A percentile compares a stretch with the other conserved stretches of the same genome.
These are phyloP conservation scores for Microtus pennsylvanicus DNA, from an alignment of 2,113 vertebrate genomes.

Conservation along the genomic window DNA sequence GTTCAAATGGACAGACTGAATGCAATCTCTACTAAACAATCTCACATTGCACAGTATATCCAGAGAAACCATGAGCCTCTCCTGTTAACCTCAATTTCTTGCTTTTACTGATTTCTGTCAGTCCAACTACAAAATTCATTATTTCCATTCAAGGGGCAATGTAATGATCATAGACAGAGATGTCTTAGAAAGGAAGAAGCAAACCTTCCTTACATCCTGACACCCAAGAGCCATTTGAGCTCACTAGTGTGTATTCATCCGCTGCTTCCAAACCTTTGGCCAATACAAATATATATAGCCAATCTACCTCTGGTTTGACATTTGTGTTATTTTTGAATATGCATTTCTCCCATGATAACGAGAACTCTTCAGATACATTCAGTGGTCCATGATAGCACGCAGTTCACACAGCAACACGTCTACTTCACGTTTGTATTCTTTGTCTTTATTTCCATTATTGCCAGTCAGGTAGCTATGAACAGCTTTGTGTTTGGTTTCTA, in stretches of 20 bases:
- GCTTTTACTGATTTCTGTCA: not conserved
- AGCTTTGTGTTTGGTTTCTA: not conserved
- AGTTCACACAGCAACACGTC: not conserved
- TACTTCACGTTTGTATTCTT: not conserved
- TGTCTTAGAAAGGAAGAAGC: not conserved
- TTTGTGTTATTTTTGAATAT: not conserved
- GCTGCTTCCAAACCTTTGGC: not conserved
- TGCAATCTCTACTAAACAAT: not conserved
- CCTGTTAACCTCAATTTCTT: not conserved
- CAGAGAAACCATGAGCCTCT: not conserved
- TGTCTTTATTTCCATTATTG: not conserved
- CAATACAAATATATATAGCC: not conserved
- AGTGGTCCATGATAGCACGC: not conserved
- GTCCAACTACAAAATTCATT: not conserved
- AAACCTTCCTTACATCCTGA: not conserved
- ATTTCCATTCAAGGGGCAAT: not conserved
- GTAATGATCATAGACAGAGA: not conserved
- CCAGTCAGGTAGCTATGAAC: not conserved
- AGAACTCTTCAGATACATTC: not conserved
- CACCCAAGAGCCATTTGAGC: not conserved
- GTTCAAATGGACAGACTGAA: constrained; percentile 13
- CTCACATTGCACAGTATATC: not conserved
- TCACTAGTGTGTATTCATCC: not conserved
- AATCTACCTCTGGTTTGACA: not conserved
- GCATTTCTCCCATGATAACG: not conserved